Conservation (phyloP, 2,113 vertebrate species). For the Strix aluco region DNA sequence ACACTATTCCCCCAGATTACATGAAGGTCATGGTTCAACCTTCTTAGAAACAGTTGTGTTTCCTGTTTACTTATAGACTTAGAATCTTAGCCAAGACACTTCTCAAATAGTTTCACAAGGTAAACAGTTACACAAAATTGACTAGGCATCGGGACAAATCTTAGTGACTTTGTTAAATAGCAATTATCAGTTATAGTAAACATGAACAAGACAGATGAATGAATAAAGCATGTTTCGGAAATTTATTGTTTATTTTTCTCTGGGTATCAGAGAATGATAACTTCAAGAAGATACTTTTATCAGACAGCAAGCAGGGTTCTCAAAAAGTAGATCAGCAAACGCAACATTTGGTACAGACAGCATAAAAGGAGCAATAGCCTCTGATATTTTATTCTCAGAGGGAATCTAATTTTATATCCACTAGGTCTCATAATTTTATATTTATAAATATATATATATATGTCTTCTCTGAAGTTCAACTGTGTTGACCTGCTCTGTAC, state of each 20-base stretch:
- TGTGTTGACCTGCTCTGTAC: not conserved
- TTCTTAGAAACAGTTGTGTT: conserved; percentile 10
- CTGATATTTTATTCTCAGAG: not conserved
- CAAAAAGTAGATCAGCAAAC: not conserved
- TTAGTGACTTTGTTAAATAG: not conserved
- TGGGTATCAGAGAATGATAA: not conserved
- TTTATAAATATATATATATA: not conserved
- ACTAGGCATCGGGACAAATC: not conserved
- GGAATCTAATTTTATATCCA: not conserved
- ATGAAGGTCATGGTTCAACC: not conserved
- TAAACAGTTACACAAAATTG: not conserved
- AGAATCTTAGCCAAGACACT: not conserved
- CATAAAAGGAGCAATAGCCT: not conserved
- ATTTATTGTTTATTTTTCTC: not conserved
- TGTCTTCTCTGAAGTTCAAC: not conserved
- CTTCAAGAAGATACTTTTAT: not conserved
- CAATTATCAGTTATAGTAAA: not conserved
- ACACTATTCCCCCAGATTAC: not conserved
- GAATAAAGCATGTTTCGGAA: not conserved
- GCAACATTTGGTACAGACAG: not conserved
- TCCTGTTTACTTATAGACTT: conserved; percentile 6
- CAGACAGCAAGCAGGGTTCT: not conserved
- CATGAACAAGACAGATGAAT: not conserved
- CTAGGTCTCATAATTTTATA: not conserved
- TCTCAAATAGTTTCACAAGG: not conserved